Percentiles rank a stretch among this genome's conserved stretches.
Conservation (phyloP, 2,113 vertebrate species). For the Microcebus griseorufus region DNA sequence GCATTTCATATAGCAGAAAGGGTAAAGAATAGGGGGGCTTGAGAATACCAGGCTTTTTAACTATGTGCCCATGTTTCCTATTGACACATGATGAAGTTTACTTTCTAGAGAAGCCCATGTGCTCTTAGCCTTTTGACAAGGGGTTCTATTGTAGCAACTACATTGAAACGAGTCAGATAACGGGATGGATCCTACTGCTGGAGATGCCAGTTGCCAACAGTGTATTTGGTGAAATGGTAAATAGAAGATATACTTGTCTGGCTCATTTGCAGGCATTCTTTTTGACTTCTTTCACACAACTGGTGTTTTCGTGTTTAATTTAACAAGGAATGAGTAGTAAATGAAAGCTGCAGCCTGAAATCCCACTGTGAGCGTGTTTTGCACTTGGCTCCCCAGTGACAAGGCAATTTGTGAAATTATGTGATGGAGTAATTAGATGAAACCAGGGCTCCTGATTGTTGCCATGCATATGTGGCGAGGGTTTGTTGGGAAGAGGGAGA, state of each 20-base stretch:
- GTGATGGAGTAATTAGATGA: constrained; percentile 99
- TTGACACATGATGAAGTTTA: constrained; percentile 6
- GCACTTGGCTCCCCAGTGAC: constrained; percentile 96
- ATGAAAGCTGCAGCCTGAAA: constrained; percentile 95
- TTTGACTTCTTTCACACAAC: constrained; percentile 90
- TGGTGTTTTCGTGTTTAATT: constrained; percentile 98
- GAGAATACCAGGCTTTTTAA: not conserved
- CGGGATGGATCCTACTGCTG: constrained; percentile 65
- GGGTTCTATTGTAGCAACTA: not conserved
- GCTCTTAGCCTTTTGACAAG: not conserved
- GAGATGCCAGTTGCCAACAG: constrained; percentile 77
- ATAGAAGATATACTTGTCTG: constrained; percentile 83
- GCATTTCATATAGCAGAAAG: not conserved
- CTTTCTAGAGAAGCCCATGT: not conserved
- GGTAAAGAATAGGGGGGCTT: not conserved
- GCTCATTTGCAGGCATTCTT: constrained; percentile 86
- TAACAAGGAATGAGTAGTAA: constrained; percentile 98
- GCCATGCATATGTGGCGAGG: constrained; percentile 88
- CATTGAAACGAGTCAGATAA: constrained; percentile 57
- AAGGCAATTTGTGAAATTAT: constrained; percentile 99
- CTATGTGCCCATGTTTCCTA: fast-evolving
- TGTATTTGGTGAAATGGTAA: constrained; percentile 79
- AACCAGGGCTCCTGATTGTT: constrained; percentile 94
- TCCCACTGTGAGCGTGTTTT: constrained; percentile 94
- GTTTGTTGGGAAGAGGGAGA: constrained; percentile 80